Evolutionary conservation across 1,140 invertebrate genomes (phyloP).

Genomic region (Caerostris darwini): DNA sequence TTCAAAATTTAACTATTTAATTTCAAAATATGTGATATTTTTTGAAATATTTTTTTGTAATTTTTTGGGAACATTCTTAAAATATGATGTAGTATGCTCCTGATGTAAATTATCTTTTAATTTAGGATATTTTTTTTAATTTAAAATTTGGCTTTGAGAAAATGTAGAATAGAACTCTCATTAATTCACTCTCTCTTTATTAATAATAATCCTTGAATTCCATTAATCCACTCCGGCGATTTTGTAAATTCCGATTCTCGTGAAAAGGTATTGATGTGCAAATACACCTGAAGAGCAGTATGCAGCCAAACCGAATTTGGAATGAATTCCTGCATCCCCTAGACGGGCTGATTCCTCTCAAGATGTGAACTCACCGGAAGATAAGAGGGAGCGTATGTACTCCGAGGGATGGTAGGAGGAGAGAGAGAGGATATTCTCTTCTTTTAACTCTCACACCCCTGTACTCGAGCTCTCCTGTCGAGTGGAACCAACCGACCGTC

Average conservation of each 20-base stretch:
- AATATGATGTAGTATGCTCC: too few relatives aligned
- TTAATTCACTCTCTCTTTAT: too few relatives aligned
- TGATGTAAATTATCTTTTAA: too few relatives aligned
- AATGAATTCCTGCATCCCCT: neutral
- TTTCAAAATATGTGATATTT: too few relatives aligned
- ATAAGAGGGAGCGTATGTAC: constrained; percentile 1
- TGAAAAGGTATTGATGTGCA: constrained; percentile 1
- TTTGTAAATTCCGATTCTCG: neutral
- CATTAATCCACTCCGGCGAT: neutral
- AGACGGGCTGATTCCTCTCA: constrained; percentile 13
- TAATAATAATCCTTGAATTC: too few relatives aligned
- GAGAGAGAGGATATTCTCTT: constrained; percentile 21
- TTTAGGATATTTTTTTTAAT: too few relatives aligned
- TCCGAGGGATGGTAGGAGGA: neutral
- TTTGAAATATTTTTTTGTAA: too few relatives aligned
- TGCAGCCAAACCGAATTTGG: neutral
- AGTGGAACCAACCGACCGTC: constrained; percentile 66
- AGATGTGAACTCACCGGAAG: constrained; percentile 17
- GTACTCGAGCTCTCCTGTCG: constrained; percentile 37
- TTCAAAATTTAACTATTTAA: too few relatives aligned
- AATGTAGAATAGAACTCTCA: too few relatives aligned
- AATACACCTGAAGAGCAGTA: neutral
- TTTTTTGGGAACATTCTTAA: too few relatives aligned
- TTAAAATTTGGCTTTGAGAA: too few relatives aligned
- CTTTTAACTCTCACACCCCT: constrained; percentile 32